phyloP scores from a whole-genome alignment of 2,113 vertebrate species.

The Salvelinus alpinus region DNA sequence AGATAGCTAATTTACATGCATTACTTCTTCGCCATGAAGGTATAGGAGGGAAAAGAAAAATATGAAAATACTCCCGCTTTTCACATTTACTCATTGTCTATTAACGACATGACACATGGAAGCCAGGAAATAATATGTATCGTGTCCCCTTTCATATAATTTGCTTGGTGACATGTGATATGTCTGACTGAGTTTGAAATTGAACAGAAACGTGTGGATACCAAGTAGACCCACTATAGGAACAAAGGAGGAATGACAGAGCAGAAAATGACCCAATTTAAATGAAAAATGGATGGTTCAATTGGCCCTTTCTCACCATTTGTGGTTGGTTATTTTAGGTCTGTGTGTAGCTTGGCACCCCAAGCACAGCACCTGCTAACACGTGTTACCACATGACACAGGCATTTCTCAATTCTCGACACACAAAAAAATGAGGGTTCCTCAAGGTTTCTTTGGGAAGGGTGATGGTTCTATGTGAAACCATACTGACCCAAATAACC shows the following conservation, averaged over 20 bases:
- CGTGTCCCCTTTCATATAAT: slow-evolving; percentile 58
- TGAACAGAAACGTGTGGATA: slow-evolving; percentile 47
- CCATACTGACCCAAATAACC: too few relatives aligned
- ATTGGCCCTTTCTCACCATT: too few relatives aligned
- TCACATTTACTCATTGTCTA: slow-evolving; percentile 75
- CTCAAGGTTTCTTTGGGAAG: too few relatives aligned
- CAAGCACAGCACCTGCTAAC: neutral
- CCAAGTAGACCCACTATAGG: slow-evolving; percentile 23
- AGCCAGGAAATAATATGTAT: slow-evolving; percentile 68
- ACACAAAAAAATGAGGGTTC: too few relatives aligned
- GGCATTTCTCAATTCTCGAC: too few relatives aligned
- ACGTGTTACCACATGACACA: too few relatives aligned
- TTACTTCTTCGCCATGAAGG: slow-evolving; percentile 49
- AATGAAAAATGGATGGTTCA: slow-evolving; percentile 11
- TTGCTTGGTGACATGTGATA: slow-evolving; percentile 67
- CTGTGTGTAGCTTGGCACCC: neutral
- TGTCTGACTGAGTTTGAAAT: slow-evolving; percentile 48
- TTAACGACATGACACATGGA: slow-evolving; percentile 66
- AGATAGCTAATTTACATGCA: slow-evolving; percentile 73
- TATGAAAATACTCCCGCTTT: slow-evolving; percentile 66
- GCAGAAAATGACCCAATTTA: slow-evolving; percentile 17
- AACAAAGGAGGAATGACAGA: slow-evolving; percentile 36
- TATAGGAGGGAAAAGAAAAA: slow-evolving; percentile 50
- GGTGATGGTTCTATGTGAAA: too few relatives aligned
- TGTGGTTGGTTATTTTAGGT: neutral